Conservation (phyloP, 2,797 vertebrate genomes). For the Lepus oiostolus region DNA sequence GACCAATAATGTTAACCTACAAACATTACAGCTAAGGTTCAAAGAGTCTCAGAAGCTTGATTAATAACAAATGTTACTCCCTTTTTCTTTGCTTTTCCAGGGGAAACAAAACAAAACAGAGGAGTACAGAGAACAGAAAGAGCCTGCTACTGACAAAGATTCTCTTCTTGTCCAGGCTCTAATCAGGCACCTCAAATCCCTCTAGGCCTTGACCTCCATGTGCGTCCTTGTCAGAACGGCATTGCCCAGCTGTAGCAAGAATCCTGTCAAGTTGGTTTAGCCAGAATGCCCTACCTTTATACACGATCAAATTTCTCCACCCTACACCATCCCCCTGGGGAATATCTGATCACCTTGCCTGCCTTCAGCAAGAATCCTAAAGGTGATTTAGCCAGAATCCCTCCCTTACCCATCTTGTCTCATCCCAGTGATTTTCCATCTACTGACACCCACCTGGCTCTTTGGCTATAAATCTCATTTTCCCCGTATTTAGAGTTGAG, state of each 20-base stretch:
- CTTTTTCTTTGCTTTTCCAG: background rate
- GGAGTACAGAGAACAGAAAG: background rate
- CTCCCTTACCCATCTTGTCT: background rate
- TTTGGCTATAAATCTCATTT: background rate
- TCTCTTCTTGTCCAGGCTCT: background rate
- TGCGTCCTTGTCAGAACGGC: background rate
- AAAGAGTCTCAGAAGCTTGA: background rate
- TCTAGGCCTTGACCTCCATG: background rate
- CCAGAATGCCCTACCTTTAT: background rate
- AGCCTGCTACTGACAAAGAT: background rate
- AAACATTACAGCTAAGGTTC: conserved; percentile 15
- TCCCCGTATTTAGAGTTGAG: background rate
- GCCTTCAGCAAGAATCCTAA: background rate
- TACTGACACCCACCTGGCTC: background rate
- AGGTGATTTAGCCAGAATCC: background rate
- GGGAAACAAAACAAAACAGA: background rate
- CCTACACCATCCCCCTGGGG: background rate
- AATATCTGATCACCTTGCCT: background rate
- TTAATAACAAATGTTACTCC: background rate
- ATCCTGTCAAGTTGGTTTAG: background rate
- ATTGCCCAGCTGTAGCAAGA: background rate
- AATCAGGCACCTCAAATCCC: background rate
- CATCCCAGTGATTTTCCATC: background rate
- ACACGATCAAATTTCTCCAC: background rate
- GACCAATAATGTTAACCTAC: background rate